Percentiles rank a stretch among this genome's conserved stretches.
Conservation (phyloP, 2,113 vertebrate genomes). For the Herpetotheres cachinnans region DNA sequence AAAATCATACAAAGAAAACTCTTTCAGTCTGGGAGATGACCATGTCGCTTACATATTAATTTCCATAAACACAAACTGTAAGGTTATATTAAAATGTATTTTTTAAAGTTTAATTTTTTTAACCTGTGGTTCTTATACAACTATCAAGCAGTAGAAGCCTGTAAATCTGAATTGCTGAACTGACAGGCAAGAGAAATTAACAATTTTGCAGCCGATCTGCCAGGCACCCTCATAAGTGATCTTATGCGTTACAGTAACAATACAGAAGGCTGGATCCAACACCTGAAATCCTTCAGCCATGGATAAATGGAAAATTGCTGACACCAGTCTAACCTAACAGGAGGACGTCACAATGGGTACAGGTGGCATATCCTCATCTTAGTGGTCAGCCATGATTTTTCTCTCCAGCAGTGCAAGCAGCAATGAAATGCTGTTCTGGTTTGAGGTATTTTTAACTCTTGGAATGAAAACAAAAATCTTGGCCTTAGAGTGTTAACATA, state of each 20-base stretch:
- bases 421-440: not conserved
- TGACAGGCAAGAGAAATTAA: not conserved
- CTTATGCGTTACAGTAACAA: not conserved
- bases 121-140: not conserved
- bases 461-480: not conserved
- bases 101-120: not conserved
- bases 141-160: not conserved
- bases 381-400: not conserved
- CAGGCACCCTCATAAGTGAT: not conserved
- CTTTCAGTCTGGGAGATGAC: not conserved
- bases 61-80: not conserved
- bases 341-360: not conserved
- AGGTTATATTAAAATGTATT: not conserved
- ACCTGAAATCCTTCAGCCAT: not conserved
- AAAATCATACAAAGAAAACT: not conserved
- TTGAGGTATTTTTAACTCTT: not conserved
- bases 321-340: not conserved
- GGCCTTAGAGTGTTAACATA: not conserved
- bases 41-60: not conserved
- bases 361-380: not conserved
- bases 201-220: not conserved
- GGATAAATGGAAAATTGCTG: not conserved
- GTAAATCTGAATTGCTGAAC: not conserved
- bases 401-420: not conserved
- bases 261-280: not conserved